Evolutionary conservation across 2,888 invertebrate genomes (phyloP).

Genomic region (Sinopyrophorus schimmeli): DNA sequence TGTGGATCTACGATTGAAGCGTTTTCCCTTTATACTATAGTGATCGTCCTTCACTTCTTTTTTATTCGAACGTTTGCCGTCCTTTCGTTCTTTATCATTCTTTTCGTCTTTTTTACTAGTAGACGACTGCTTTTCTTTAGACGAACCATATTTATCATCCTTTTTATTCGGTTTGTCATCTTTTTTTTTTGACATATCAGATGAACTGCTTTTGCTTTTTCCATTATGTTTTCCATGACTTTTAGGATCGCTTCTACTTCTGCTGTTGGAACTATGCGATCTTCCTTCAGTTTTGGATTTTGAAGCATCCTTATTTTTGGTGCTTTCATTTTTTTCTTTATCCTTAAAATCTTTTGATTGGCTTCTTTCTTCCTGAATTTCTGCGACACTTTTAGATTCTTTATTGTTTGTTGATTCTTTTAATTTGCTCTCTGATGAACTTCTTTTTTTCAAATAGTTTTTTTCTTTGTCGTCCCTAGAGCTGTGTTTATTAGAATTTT

Average conservation of each 20-base stretch:
- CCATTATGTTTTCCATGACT: conserved; percentile 27
- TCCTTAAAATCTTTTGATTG: conserved; percentile 21
- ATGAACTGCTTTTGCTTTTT: conserved; percentile 25
- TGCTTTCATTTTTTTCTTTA: conserved; percentile 14
- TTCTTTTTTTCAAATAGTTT: conserved; percentile 39
- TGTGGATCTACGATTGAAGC: conserved; percentile 70
- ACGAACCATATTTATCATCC: conserved; percentile 11
- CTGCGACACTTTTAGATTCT: conserved; percentile 36
- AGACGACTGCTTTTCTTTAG: conserved; percentile 4
- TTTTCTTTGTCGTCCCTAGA: conserved; percentile 44
- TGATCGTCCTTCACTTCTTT: conserved; percentile 66
- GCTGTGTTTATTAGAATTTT: conserved; percentile 40
- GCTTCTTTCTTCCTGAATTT: too few species aligned
- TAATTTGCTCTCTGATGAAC: conserved; percentile 38
- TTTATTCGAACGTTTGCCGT: conserved; percentile 36
- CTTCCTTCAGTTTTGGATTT: conserved; percentile 17
- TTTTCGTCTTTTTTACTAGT: conserved; percentile 28
- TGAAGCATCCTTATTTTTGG: conserved; percentile 33
- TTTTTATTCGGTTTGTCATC: conserved; percentile 26
- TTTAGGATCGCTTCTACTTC: conserved; percentile 36
- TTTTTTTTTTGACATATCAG: conserved; percentile 32
- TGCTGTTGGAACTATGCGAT: conserved; percentile 16
- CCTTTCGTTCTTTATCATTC: conserved; percentile 40
- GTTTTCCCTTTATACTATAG: conserved; percentile 67
- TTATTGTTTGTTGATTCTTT: conserved; percentile 26